Evolutionary conservation across 2,797 vertebrate species (phyloP).

Genomic region (Loriculus beryllinus): DNA sequence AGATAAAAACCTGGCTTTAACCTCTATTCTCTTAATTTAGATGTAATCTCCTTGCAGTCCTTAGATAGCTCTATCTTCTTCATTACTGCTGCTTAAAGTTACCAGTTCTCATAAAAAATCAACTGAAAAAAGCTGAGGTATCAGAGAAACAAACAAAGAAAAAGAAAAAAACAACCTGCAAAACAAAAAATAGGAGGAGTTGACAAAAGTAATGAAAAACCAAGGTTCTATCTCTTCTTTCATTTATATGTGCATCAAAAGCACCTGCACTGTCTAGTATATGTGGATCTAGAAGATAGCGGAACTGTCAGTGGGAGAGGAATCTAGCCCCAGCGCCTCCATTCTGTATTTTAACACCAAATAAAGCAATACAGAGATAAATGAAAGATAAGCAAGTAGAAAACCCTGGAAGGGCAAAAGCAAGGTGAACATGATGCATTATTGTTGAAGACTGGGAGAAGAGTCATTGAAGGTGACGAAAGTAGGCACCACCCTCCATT

Average conservation of each 20-base stretch:
- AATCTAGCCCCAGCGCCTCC: neutral
- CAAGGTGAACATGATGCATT: neutral
- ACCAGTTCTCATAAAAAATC: neutral
- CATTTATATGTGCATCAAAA: neutral
- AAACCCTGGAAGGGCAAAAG: conserved; percentile 24
- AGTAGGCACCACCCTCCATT: conserved; percentile 20
- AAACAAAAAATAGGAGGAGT: neutral
- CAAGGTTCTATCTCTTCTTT: neutral
- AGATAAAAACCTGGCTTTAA: conserved; percentile 21
- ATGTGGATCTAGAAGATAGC: neutral
- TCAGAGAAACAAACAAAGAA: neutral
- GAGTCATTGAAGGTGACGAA: conserved; percentile 6
- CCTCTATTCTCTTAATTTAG: neutral
- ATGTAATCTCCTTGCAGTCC: neutral
- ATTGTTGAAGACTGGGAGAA: neutral
- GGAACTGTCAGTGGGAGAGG: neutral
- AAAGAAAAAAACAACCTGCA: neutral
- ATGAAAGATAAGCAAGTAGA: conserved; percentile 8
- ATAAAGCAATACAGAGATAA: conserved; percentile 19
- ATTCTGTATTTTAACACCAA: conserved; percentile 15
- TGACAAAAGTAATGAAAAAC: neutral
- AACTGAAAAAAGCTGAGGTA: neutral
- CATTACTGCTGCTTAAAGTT: neutral
- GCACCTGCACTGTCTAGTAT: neutral
- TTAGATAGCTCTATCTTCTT: neutral